A percentile compares a stretch with the other conserved stretches of the same genome.
Conservation (phyloP, 2,888 invertebrate genomes). For the Diloba caeruleocephala region DNA sequence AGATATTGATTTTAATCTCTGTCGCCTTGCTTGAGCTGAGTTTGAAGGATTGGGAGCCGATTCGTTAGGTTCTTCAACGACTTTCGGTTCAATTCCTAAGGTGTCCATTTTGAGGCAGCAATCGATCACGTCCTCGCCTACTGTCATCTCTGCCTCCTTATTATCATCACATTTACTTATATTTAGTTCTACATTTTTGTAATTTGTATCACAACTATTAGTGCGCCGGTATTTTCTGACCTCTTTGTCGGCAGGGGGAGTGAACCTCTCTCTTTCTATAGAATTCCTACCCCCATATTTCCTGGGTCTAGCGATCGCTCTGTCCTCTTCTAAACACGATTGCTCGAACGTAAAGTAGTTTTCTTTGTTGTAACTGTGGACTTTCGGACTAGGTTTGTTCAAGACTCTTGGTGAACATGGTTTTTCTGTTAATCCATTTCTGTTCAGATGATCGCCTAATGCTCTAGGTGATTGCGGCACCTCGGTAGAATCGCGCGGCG, state of each 20-base stretch:
- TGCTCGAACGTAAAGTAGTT: slow-evolving; percentile 84
- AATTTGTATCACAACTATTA: slow-evolving; percentile 83
- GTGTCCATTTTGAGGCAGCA: slow-evolving; percentile 79
- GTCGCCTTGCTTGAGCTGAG: slow-evolving; percentile 81
- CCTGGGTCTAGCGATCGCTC: slow-evolving; percentile 72
- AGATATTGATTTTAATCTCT: slow-evolving; percentile 88
- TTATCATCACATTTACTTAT: slow-evolving; percentile 73
- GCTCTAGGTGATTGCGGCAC: slow-evolving; percentile 80
- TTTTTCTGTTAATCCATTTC: slow-evolving; percentile 77
- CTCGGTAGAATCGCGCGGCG: slow-evolving; percentile 72
- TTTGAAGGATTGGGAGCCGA: slow-evolving; percentile 66
- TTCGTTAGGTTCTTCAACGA: slow-evolving; percentile 69
- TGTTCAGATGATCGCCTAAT: slow-evolving; percentile 75
- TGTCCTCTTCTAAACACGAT: slow-evolving; percentile 65
- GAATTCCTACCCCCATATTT: slow-evolving; percentile 83
- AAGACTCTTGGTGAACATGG: slow-evolving; percentile 77
- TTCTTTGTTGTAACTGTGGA: slow-evolving; percentile 81
- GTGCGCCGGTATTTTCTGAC: slow-evolving; percentile 78
- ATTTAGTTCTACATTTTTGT: slow-evolving; percentile 78
- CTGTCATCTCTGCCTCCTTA: slow-evolving; percentile 55
- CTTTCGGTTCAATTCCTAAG: slow-evolving; percentile 68
- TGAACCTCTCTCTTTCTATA: slow-evolving; percentile 79
- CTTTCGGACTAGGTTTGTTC: slow-evolving; percentile 81
- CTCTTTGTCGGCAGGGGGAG: slow-evolving; percentile 82
- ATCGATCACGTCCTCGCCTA: slow-evolving; percentile 75